These are phyloP conservation scores for Mellilla xanthometata DNA, from an alignment of 2,888 invertebrate species.

Conservation along the genomic window DNA sequence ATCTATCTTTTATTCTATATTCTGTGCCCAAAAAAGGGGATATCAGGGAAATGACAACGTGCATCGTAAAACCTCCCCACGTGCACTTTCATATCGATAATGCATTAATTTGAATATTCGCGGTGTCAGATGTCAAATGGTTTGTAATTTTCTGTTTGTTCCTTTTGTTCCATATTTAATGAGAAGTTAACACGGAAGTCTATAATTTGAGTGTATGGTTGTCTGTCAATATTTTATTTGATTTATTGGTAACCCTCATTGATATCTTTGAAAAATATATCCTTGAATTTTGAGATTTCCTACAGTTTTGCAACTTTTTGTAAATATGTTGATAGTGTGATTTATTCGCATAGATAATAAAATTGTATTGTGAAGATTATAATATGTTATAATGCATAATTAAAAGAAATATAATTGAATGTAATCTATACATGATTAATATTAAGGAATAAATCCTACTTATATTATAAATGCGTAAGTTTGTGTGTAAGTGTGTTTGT, in stretches of 20 bases:
- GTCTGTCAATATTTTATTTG: conserved; percentile 22
- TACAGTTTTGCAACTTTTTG: too few relatives aligned
- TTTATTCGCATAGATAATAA: too few relatives aligned
- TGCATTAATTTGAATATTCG: conserved; percentile 83
- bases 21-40: neutral
- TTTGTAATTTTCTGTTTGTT: conserved; percentile 76
- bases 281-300: too few relatives aligned
- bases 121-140: conserved; percentile 82
- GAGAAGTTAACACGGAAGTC: conserved; percentile 59
- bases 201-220: conserved; percentile 26
- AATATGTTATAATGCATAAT: too few relatives aligned
- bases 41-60: conserved; percentile 20
- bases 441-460: too few relatives aligned
- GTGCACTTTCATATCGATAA: conserved; percentile 77
- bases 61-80: conserved; percentile 64
- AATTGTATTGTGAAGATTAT: too few relatives aligned
- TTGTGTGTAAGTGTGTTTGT: too few relatives aligned
- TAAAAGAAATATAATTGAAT: too few relatives aligned
- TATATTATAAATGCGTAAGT: too few relatives aligned
- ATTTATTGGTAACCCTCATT: conserved; percentile 1
- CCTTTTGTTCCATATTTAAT: conserved; percentile 54
- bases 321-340: too few relatives aligned
- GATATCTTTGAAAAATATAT: too few relatives aligned
- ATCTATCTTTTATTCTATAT: conserved; percentile 14
- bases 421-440: too few relatives aligned